These are phyloP conservation scores for Echinometra lucunter DNA, from an alignment of 53 echinoderm and acorn worm genomes.

Conservation along the genomic window DNA sequence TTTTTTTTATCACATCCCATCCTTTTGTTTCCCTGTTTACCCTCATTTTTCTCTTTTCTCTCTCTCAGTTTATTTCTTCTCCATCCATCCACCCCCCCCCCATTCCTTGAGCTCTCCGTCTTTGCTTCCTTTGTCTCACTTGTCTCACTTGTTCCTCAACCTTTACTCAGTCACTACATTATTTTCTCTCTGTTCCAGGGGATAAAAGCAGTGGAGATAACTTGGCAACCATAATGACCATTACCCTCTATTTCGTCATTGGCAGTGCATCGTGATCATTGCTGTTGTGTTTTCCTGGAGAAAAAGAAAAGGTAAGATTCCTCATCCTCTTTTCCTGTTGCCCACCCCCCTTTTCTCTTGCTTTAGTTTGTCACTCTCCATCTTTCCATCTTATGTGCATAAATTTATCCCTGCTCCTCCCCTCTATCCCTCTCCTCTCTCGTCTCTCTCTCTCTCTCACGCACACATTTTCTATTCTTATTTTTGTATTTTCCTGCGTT, in stretches of 20 bases:
- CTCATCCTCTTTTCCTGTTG: no score
- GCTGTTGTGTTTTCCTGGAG: not conserved
- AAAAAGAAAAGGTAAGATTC: not conserved
- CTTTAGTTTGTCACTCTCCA: no score
- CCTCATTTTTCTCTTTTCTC: not conserved
- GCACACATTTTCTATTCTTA: not conserved
- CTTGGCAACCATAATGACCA: not conserved
- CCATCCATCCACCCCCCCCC: no score
- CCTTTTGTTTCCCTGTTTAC: no score
- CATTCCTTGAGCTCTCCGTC: not conserved
- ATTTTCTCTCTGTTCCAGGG: not conserved
- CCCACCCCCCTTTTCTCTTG: no score
- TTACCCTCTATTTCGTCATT: conserved; percentile 2
- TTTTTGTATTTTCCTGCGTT: no score
- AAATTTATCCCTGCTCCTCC: no score
- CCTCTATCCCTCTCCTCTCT: not conserved
- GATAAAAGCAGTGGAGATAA: not conserved
- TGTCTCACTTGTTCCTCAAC: no score
- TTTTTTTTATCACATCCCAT: no score
- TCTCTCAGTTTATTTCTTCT: no score
- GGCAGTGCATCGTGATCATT: not conserved
- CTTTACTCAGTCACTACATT: not conserved
- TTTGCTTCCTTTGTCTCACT: not conserved
- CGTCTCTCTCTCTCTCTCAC: not conserved
- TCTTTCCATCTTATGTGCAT: no score